These are phyloP conservation scores for Spodoptera exigua DNA, from an alignment of 2,888 invertebrate genomes.

Conservation along the genomic window DNA sequence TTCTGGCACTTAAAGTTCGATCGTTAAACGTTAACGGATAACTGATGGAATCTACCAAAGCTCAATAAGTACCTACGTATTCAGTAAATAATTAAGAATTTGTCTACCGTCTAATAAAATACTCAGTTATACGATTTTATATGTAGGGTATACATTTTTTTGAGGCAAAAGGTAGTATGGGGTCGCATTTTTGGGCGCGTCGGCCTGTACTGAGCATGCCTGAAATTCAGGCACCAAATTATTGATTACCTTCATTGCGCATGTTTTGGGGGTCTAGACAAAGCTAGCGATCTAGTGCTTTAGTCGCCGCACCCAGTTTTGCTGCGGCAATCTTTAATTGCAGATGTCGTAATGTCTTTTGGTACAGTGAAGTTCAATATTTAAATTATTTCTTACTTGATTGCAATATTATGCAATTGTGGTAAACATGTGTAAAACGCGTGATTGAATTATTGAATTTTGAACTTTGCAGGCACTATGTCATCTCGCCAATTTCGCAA, in stretches of 20 bases:
- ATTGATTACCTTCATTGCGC: conserved; percentile 36
- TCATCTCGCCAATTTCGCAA: conserved; percentile 63
- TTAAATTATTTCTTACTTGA: too few relatives aligned
- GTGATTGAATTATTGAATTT: neutral
- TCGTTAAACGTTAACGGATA: too few relatives aligned
- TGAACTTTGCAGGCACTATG: conserved; percentile 41
- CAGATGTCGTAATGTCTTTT: neutral
- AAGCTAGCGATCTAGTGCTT: conserved; percentile 3
- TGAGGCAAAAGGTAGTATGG: too few relatives aligned
- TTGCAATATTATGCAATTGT: too few relatives aligned
- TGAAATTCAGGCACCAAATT: conserved; percentile 22
- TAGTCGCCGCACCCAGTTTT: neutral
- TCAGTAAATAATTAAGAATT: too few relatives aligned
- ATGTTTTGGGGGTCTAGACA: conserved; percentile 15
- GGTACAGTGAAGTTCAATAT: neutral
- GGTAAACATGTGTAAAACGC: too few relatives aligned
- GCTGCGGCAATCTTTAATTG: neutral
- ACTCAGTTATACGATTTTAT: too few relatives aligned
- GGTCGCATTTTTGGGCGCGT: neutral
- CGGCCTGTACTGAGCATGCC: conserved; percentile 35
- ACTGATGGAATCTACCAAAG: too few relatives aligned
- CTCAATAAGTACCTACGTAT: too few relatives aligned
- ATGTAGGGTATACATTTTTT: too few relatives aligned
- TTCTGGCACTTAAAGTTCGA: too few relatives aligned
- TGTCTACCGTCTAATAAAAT: too few relatives aligned